Evolutionary conservation across 1,140 invertebrate species (phyloP), one percentile per base, ranked within the genome.

Genomic region (Triops cancriformis): DNA sequence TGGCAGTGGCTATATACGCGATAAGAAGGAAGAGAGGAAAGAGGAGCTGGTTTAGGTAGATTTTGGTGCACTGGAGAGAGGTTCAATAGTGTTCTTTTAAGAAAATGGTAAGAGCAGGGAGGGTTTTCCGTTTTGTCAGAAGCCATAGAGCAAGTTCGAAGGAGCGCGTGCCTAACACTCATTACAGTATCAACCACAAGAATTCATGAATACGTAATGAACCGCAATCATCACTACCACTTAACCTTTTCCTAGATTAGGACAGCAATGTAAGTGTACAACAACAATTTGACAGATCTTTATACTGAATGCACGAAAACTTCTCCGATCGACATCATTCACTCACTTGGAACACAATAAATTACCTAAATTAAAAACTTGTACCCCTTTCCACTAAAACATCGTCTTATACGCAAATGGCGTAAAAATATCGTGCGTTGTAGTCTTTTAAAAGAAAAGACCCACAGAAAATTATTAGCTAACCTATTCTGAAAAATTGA

Each of bases 121-220:
- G 51, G 51, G 23, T 18, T 64, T 64, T 23, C 23, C 51, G 51
- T 64, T 64, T 64, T 23, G 51, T 23, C 51, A 23, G 23, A 64
- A 64, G 51, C 23, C 51, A 23, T 64, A 64, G 18, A 64, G 51
- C 51, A 64, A 64, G 51, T 64, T 37, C n/a, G 51, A 64, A 64
- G 51, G 31, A 18, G 51, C 51, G 51, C 51, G 51, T 64, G 51
- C 51, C 51, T 23, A 64, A 64, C 51, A 64, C 51, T 64, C 51
- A 64, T 64, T 64, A 64, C 51, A 64, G 23, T 64, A 64, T 64
- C 51, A 64, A 64, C 51, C 51, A 64, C 18, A 18, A 64, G 51
- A 18, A 64, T 64, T 64, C 51, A 64, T 64, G 51, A 64, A 64
- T 64, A 64, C 23, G 51, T 64, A 64, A 64, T 64, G 51, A 64